Evolutionary conservation across 2,113 vertebrate genomes (phyloP).

Genomic region (Thermophis baileyi): DNA sequence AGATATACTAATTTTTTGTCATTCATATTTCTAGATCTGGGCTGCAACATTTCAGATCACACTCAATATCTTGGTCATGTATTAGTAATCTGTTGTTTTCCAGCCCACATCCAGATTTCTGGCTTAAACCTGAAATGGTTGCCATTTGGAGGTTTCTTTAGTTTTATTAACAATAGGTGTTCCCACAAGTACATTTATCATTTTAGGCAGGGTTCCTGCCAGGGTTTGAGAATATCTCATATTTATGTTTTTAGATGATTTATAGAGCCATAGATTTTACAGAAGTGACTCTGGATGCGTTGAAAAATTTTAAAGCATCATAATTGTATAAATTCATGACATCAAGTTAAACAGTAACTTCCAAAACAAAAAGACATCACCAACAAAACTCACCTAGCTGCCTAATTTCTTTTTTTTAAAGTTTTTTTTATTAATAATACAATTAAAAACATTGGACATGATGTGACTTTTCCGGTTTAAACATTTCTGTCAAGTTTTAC

Average conservation of each 20-base stretch:
- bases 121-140: not conserved
- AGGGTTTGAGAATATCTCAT: not conserved
- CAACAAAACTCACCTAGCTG: not conserved
- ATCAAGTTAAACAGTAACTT: not conserved
- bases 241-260: not conserved
- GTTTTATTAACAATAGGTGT: not conserved
- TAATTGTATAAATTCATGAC: not conserved
- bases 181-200: not conserved
- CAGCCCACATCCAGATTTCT: not conserved
- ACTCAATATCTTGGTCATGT: not conserved
- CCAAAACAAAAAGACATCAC: not conserved
- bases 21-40: not conserved
- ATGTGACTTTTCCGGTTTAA: no score
- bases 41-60: not conserved
- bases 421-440: no score
- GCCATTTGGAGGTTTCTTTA: not conserved
- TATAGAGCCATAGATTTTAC: not conserved
- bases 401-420: no score
- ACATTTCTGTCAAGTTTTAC: no score
- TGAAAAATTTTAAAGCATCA: not conserved
- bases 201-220: not conserved
- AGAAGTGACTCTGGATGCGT: not conserved
- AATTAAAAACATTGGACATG: no score
- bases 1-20: no score
- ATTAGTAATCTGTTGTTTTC: not conserved